A percentile compares a stretch with the other conserved stretches of the same genome.
These are phyloP conservation scores for Pseudochirops corinnae DNA, from an alignment of 2,797 vertebrate species.

Conservation along the genomic window DNA sequence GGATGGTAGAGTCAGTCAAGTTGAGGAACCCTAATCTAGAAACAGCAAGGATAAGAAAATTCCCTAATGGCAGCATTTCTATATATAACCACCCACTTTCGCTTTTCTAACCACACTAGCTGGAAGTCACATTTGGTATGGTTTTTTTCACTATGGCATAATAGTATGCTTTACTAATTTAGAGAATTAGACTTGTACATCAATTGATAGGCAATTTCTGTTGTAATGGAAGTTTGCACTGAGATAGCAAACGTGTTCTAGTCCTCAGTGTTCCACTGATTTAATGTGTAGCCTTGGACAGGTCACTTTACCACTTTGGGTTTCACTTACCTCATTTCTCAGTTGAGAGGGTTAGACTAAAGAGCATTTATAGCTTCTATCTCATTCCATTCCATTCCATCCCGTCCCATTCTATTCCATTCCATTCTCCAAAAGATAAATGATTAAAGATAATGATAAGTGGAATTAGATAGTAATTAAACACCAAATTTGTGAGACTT, in stretches of 20 bases:
- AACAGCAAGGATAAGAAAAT: slow-evolving; percentile 54
- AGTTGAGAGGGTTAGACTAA: neutral
- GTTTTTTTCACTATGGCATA: slow-evolving; percentile 55
- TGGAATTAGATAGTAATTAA: neutral
- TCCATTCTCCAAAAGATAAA: neutral
- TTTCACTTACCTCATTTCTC: neutral
- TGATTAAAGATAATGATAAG: neutral
- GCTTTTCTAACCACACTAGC: slow-evolving; percentile 79
- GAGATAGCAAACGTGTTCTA: neutral
- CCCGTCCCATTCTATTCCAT: too few species aligned
- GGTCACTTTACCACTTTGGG: too few species aligned
- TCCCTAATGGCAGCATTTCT: slow-evolving; percentile 59
- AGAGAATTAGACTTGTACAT: neutral
- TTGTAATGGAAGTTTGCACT: neutral
- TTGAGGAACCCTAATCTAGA: slow-evolving; percentile 65
- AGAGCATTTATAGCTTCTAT: neutral
- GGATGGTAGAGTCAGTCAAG: slow-evolving; percentile 58
- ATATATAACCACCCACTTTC: slow-evolving; percentile 78
- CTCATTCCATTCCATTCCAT: too few species aligned
- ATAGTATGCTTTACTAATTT: slow-evolving; percentile 55
- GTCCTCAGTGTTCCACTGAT: neutral
- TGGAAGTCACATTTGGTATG: slow-evolving; percentile 70
- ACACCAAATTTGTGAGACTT: neutral
- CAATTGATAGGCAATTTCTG: neutral
- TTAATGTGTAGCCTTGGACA: neutral